phyloP scores from a whole-genome alignment of 1,140 invertebrate species.

The Cyphomyrmex costatus region DNA sequence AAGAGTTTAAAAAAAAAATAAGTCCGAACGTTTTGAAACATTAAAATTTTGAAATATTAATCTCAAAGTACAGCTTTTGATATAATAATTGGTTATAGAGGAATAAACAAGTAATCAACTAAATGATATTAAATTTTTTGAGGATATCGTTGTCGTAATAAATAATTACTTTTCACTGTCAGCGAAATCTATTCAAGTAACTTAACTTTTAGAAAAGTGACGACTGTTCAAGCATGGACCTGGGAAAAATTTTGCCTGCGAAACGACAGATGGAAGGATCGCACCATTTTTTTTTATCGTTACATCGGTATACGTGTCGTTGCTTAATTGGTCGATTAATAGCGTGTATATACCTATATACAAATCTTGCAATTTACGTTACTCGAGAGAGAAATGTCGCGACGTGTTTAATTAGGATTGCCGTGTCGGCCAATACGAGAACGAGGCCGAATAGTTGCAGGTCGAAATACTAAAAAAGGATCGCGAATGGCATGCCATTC shows the following conservation, averaged over 20 bases:
- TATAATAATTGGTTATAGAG: too few species aligned
- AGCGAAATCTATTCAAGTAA: too few species aligned
- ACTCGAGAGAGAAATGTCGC: conserved; percentile 5
- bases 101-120: too few species aligned
- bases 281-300: background rate
- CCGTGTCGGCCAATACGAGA: background rate
- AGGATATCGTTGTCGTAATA: too few species aligned
- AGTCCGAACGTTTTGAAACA: too few species aligned
- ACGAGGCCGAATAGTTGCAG: conserved; percentile 28
- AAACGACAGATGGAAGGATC: background rate
- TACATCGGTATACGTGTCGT: background rate
- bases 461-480: conserved; percentile 59
- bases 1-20: too few species aligned
- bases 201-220: too few species aligned
- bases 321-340: conserved; percentile 12
- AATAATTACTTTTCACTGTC: too few species aligned
- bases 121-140: too few species aligned
- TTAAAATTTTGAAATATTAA: too few species aligned
- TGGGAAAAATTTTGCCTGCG: background rate
- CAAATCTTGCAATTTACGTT: conserved; percentile 39
- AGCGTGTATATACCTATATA: background rate
- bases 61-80: too few species aligned
- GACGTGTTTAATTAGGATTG: conserved; percentile 44
- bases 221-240: background rate
- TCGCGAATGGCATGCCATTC: conserved; percentile 51